These are phyloP conservation scores for Lepidiolamprologus cunningtoni DNA, from an alignment of 2,113 vertebrate species.

Conservation along the genomic window DNA sequence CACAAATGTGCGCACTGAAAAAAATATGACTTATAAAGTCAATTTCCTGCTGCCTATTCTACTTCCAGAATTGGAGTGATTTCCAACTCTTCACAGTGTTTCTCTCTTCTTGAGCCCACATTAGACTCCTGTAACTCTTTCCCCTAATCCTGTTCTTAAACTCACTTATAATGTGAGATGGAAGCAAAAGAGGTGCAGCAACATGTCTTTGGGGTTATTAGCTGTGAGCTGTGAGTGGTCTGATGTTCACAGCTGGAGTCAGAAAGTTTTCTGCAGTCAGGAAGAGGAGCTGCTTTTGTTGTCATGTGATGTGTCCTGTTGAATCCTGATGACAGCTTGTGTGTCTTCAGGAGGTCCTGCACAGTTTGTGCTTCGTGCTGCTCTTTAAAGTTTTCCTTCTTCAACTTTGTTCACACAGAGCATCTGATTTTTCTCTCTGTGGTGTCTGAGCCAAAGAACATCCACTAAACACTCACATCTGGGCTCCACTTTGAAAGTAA, in stretches of 20 bases:
- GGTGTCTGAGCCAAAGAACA: neutral
- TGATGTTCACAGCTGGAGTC: too few species aligned
- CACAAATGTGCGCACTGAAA: neutral
- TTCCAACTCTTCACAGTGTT: neutral
- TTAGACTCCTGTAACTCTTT: neutral
- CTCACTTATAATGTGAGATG: too few species aligned
- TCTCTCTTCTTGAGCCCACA: neutral
- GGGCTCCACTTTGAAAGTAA: neutral
- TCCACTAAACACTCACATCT: neutral
- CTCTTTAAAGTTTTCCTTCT: neutral
- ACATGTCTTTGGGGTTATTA: too few species aligned
- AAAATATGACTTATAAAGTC: neutral
- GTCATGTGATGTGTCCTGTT: accelerated
- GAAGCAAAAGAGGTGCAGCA: too few species aligned
- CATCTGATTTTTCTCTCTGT: neutral
- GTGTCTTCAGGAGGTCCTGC: neutral
- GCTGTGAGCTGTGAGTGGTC: neutral
- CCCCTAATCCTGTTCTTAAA: neutral
- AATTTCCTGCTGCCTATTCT: neutral
- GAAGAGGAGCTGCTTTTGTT: too few species aligned
- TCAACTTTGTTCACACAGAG: neutral
- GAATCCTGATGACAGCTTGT: neutral
- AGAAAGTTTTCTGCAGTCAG: too few species aligned
- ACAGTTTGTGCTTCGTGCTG: neutral
- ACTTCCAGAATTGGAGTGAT: accelerated